Conservation (phyloP, 2,888 invertebrate genomes). For the Melanophora roralis region DNA sequence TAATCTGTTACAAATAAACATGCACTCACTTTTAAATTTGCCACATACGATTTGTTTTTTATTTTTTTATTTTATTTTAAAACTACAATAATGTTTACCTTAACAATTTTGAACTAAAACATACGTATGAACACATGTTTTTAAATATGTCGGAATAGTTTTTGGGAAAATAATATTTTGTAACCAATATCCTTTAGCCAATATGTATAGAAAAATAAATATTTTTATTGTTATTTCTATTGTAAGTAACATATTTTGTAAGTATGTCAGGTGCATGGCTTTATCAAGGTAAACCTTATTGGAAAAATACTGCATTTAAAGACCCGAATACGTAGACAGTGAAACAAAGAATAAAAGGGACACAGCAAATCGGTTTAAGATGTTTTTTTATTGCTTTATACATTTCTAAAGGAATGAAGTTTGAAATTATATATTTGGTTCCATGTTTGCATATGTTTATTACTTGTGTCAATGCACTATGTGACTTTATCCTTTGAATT, state of each 20-base stretch:
- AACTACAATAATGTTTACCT: conserved; percentile 37
- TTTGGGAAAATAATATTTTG: conserved; percentile 16
- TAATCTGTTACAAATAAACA: conserved; percentile 57
- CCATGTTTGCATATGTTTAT: too few relatives aligned
- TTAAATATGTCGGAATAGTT: neutral
- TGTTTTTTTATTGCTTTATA: too few relatives aligned
- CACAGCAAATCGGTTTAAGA: too few relatives aligned
- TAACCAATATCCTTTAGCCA: conserved; percentile 27
- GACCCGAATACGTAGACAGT: neutral
- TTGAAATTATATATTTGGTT: too few relatives aligned
- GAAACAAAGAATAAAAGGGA: neutral
- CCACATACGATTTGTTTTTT: neutral
- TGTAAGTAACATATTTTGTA: conserved; percentile 22
- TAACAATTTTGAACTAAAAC: neutral
- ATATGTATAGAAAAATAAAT: neutral
- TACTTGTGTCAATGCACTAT: too few relatives aligned
- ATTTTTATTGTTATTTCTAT: neutral
- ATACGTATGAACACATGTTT: neutral
- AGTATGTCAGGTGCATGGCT: neutral
- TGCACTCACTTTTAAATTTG: neutral
- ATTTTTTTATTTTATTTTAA: conserved; percentile 11
- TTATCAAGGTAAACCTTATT: neutral
- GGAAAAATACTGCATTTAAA: too few relatives aligned
- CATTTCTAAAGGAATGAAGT: too few relatives aligned
- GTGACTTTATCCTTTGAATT: neutral